Evolutionary conservation across 2,797 vertebrate genomes (phyloP), one percentile per base, ranked within the genome.

Genomic region (Phoeniculus purpureus): DNA sequence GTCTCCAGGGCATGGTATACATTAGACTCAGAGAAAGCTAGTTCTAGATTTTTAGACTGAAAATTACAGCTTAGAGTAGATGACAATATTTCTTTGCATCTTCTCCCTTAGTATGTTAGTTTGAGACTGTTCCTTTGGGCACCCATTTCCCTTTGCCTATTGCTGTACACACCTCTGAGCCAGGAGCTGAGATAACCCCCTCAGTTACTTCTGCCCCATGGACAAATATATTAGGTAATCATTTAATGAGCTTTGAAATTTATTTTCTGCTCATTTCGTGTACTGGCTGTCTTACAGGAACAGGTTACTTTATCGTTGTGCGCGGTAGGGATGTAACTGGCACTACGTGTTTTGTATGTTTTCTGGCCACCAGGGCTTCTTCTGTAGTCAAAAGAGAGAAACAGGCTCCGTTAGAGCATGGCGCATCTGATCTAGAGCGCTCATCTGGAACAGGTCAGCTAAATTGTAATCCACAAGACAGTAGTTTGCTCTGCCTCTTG

Each of bases 1-100:
- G 56, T 93, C 94, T 92, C 55, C 79, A 70, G 90, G 94, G 86
- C 92, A 87, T 86, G 83, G 68, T 90, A 89, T 93, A 64, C 81
- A 93, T 94, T 90, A 93, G 81, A 50, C 73, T 68, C 62, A 16
- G 75, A 88, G 72, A 89, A 91, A 89, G 70, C 88, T 72, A 94
- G 59, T 81, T 87, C 88, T 90, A 68, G 84, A 70, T 90, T 95
- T 90, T 84, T 85, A 81, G 73, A 81, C 73, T 92, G 91, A 93
- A 95, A 93, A 95, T 94, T 93, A 66, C 62, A 82, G 62, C 25
- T 72, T 91, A 26, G 43, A 60, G 66, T 80, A 56, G 84, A 89
- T 89, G 66, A 66, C 61, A 66, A 84, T 58, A 82, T 79, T 88
- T 91, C 85, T 77, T 91, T 1, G 11, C 48, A 25, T 91, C 86